Base-by-base conservation (phyloP, 2,888 invertebrate genomes). In the Sthenelais limicola region DNA sequence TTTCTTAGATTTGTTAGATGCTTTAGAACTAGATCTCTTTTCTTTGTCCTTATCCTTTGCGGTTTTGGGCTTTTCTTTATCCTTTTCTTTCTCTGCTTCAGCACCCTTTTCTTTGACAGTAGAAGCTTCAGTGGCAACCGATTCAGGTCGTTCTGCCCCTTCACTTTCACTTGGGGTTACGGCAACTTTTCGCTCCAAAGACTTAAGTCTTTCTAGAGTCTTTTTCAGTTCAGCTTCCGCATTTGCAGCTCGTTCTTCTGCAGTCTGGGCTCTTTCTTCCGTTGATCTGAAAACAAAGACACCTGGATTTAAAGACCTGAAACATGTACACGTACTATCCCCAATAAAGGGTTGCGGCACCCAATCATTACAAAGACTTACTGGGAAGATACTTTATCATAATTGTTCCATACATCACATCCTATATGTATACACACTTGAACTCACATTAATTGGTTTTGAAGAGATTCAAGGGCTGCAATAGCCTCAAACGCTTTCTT, bases 401-500 rank as follows among this genome's bases (percentile, higher is more conserved):
- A n/a, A n/a, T n/a, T n/a, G n/a, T n/a, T n/a, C n/a, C n/a, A n/a
- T n/a, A n/a, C n/a, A n/a, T n/a, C n/a, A n/a, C n/a, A n/a, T n/a
- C n/a, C n/a, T n/a, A n/a, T n/a, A n/a, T n/a, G n/a, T n/a, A n/a
- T n/a, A n/a, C n/a, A n/a, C n/a, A n/a, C n/a, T n/a, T 15, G 12
- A 43, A 80, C 85, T 83, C 77, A 86, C 86, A 86, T 52, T 9
- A 86, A 79, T 51, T 84, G 84, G 56, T 76, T 77, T 72, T 86
- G 86, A 28, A 87, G 79, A n/a, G 78, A 75, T 12, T 83, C 79
- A 4, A 87, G 81, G 28, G 86, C 82, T 4, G 82, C 81, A 43
- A 87, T 77, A 7, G 86, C 85, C 73, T 86, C 85, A 76, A 80
- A 86, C 1, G 86, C 85, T 73, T 81, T 83, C 74, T 82, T 72